These are phyloP conservation scores for Dendrolimus houi DNA, from an alignment of 2,888 invertebrate species.

Conservation along the genomic window DNA sequence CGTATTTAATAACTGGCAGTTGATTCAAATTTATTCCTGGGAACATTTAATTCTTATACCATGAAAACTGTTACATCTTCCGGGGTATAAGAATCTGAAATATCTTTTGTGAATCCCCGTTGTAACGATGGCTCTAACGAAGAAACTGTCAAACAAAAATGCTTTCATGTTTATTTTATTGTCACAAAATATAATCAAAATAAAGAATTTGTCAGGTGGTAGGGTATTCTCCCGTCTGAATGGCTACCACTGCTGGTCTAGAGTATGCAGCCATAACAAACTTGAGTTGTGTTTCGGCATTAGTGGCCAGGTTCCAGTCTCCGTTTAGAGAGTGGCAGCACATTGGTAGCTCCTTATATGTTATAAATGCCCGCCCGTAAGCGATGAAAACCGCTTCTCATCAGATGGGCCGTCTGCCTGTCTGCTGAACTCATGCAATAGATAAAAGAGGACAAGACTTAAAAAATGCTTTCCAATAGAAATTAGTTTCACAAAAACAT, in stretches of 20 bases:
- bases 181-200: too few species aligned
- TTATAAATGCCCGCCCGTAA: neutral
- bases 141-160: too few species aligned
- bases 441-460: neutral
- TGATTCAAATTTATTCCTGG: too few species aligned
- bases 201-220: too few species aligned
- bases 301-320: neutral
- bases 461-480: neutral
- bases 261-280: neutral
- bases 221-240: neutral
- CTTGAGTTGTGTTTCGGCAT: neutral
- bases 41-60: too few species aligned
- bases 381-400: neutral
- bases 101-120: too few species aligned
- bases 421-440: neutral
- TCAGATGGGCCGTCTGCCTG: neutral
- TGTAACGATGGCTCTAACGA: too few species aligned
- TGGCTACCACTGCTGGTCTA: neutral
- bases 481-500: too few species aligned
- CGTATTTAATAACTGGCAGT: too few species aligned
- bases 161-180: too few species aligned
- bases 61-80: too few species aligned
- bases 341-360: neutral
- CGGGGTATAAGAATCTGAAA: too few species aligned
- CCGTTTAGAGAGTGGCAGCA: neutral